These are phyloP conservation scores for Mesoligia furuncula DNA, from an alignment of 2,888 invertebrate species.

Conservation along the genomic window DNA sequence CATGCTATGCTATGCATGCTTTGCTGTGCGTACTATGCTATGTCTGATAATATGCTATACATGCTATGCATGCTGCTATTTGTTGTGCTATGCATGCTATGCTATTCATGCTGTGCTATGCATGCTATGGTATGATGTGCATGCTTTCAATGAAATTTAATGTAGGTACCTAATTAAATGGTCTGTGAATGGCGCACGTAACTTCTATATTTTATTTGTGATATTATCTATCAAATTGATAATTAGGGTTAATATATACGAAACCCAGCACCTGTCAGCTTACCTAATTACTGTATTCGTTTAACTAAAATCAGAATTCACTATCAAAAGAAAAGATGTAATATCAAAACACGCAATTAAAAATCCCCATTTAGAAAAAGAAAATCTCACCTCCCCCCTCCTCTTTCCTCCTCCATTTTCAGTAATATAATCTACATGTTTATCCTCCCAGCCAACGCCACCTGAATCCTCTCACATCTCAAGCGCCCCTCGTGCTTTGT, in stretches of 20 bases:
- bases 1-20: too few relatives aligned
- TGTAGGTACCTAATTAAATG: too few relatives aligned
- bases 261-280: too few relatives aligned
- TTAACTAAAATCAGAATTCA: not conserved
- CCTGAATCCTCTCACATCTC: not conserved
- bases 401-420: not conserved
- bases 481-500: not conserved
- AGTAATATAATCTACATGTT: constrained; percentile 1
- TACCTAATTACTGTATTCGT: not conserved
- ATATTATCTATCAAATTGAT: not conserved
- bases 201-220: not conserved
- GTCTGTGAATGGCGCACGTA: not conserved
- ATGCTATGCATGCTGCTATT: too few relatives aligned
- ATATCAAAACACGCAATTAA: not conserved
- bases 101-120: too few relatives aligned
- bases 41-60: too few relatives aligned
- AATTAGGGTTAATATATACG: not conserved
- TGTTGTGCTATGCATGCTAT: too few relatives aligned
- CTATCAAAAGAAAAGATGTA: not conserved
- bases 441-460: not conserved
- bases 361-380: not conserved
- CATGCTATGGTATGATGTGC: too few relatives aligned
- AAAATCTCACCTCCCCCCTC: too few relatives aligned
- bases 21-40: too few relatives aligned
- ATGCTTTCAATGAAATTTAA: too few relatives aligned